Evolutionary conservation across 2,113 vertebrate genomes (phyloP), one percentile per base, ranked within the genome.

Genomic region (Myotis yumanensis): DNA sequence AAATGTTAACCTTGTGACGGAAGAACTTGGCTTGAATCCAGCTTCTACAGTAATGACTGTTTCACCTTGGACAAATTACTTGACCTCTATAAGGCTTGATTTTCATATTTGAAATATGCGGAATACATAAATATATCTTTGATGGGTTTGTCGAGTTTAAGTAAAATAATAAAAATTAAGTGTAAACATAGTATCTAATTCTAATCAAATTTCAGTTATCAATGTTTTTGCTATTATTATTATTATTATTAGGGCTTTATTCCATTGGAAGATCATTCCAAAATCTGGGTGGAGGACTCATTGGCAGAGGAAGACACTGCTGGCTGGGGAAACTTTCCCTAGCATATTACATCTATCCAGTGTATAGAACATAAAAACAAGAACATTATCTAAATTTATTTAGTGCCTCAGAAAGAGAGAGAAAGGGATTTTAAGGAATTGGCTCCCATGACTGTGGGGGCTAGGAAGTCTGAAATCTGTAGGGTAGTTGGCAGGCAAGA

Each of bases 281-380:
- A 2, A 12, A 80, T 7, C n/a, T 82, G 1, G 40, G 1, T 52
- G 15, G 48, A 87, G 25, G 16, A 71, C 16, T 46, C 23, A 83
- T 22, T 14, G 14, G 54, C 11, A 80, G 17, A 4, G 14, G 3
- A 59, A 59, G 23, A 23, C 1, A 43, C 11, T 46, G 4, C 2
- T 28, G 15, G 37, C 20, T 9, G 25, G 11, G 18, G 4, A 46
- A 35, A 12, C 11, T 93, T 11, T 48, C 59, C 40, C 37, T 25
- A 10, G 14, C 7, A 6, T 7, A 25, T 35, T 77, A 8, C 0
- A 59, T 3, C 2, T n/a, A 72, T 37, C 1, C 22, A 32, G 3
- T 51, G 15, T 37, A 35, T 2, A 59, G 20, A 48, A 52, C 4
- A 86, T n/a, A 81, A 86, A 59, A 92, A 43, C 23, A 37, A 46